Evolutionary conservation across 2,797 vertebrate species (phyloP).

Genomic region (Pelobates cultripes): DNA sequence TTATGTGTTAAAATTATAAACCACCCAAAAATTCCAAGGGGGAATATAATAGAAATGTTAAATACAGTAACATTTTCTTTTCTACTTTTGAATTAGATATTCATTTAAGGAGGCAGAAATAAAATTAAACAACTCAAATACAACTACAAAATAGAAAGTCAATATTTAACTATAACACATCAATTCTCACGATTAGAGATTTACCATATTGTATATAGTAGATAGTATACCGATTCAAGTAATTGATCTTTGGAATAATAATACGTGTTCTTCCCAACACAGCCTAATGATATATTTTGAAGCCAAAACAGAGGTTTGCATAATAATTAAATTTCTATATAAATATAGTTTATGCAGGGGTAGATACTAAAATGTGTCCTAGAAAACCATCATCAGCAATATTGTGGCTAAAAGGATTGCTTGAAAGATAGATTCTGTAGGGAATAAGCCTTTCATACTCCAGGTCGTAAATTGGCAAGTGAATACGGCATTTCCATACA

Average conservation of each 20-base stretch:
- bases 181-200: background rate
- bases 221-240: background rate
- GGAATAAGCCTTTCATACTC: slow-evolving; percentile 40
- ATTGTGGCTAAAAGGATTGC: background rate
- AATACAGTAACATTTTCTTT: too few species aligned
- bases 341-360: background rate
- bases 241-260: background rate
- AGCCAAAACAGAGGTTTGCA: background rate
- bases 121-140: background rate
- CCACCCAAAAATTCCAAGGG: too few species aligned
- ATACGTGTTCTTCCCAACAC: background rate
- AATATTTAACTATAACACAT: background rate
- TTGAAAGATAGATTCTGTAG: slow-evolving; percentile 25
- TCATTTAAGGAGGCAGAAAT: too few species aligned
- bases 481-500: slow-evolving; percentile 18
- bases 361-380: slow-evolving; percentile 3
- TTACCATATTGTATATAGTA: background rate
- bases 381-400: slow-evolving; percentile 8
- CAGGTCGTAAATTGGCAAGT: slow-evolving; percentile 28
- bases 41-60: too few species aligned
- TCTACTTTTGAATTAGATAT: too few species aligned
- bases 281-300: background rate
- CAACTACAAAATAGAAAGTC: background rate
- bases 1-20: too few species aligned
- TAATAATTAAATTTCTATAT: background rate